Evolutionary conservation across 2,797 vertebrate genomes (phyloP).

Genomic region (Rachycentron canadum): DNA sequence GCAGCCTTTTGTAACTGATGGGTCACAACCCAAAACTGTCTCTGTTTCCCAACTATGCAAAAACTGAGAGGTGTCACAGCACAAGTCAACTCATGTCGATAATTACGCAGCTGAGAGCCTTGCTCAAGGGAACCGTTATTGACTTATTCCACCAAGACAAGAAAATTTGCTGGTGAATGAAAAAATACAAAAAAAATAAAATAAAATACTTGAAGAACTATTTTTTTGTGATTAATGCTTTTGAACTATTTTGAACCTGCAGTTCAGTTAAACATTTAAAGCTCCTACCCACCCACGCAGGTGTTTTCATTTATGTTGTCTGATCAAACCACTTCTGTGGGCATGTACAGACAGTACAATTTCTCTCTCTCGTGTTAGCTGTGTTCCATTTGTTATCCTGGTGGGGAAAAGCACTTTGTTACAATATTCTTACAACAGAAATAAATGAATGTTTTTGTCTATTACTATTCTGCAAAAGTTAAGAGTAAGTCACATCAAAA

Average conservation of each 20-base stretch:
- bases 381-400: too few relatives aligned
- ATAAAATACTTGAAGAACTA: too few relatives aligned
- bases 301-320: background rate
- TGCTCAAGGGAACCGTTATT: constrained; percentile 25
- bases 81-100: constrained; percentile 43
- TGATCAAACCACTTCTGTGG: background rate
- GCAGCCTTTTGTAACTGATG: constrained; percentile 55
- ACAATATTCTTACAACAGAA: too few relatives aligned
- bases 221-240: too few relatives aligned
- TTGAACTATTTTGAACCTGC: background rate
- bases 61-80: background rate
- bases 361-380: too few relatives aligned
- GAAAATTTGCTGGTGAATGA: too few relatives aligned
- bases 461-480: too few relatives aligned
- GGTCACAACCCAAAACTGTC: constrained; percentile 62
- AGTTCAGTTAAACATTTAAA: background rate
- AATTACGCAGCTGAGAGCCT: constrained; percentile 30
- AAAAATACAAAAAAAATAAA: too few relatives aligned
- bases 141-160: background rate
- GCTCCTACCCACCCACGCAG: background rate
- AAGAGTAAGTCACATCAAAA: too few relatives aligned
- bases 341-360: background rate
- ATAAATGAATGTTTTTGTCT: too few relatives aligned
- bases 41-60: background rate
- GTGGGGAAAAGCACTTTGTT: too few relatives aligned